Conservation (phyloP, 1,140 invertebrate species). For the Drosophila kanapiae region DNA sequence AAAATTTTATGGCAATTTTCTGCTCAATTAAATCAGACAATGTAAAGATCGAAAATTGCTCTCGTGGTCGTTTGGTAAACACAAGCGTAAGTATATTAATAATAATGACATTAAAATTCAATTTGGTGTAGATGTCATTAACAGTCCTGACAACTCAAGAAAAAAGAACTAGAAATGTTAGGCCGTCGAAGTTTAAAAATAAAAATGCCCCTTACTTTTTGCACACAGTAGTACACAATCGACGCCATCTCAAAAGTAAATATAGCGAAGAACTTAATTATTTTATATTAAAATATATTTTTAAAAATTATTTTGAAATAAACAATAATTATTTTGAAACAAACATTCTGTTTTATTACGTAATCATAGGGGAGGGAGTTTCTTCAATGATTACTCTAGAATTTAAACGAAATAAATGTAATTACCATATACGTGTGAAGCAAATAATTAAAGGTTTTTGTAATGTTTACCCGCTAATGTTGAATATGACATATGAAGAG, state of each 20-base stretch:
- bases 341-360: no score
- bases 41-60: not conserved
- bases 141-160: not conserved
- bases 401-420: conserved; percentile 29
- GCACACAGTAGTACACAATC: no score
- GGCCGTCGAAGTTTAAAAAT: not conserved
- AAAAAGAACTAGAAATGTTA: not conserved
- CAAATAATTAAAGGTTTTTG: conserved; percentile 34
- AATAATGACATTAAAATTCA: not conserved
- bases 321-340: no score
- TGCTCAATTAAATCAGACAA: conserved; percentile 1
- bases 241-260: no score
- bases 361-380: no score
- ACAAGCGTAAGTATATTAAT: not conserved
- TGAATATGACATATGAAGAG: conserved; percentile 52
- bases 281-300: no score
- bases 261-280: no score
- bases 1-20: not conserved
- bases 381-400: no score
- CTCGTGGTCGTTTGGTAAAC: not conserved
- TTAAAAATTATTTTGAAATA: no score
- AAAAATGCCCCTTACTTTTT: conserved; percentile 5
- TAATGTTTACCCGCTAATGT: conserved; percentile 6
- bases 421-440: conserved; percentile 40
- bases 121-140: not conserved